These are phyloP conservation scores for Neoniphon sammara DNA, from an alignment of 2,797 vertebrate species.

Conservation along the genomic window DNA sequence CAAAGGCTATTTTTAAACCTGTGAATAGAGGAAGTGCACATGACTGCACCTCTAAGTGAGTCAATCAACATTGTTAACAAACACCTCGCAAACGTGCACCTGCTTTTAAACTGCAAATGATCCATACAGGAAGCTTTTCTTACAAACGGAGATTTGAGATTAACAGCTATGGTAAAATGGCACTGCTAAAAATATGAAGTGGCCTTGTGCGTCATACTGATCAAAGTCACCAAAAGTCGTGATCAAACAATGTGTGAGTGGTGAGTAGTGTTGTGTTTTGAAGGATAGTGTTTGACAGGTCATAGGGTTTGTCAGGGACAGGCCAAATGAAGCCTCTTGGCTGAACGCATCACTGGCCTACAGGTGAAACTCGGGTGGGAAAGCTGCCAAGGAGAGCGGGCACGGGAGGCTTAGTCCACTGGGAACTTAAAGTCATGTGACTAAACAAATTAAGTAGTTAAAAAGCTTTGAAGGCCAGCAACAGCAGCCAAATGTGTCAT, in stretches of 20 bases:
- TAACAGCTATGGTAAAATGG: not conserved
- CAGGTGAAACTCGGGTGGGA: conserved; percentile 21
- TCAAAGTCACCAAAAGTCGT: not conserved
- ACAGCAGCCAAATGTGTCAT: conserved; percentile 36
- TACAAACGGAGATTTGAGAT: not conserved
- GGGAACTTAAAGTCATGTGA: conserved; percentile 19
- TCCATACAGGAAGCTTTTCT: not conserved
- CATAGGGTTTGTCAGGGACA: conserved; percentile 19
- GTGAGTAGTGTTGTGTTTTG: not conserved
- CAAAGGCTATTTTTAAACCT: conserved; percentile 76
- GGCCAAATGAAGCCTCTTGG: conserved; percentile 44
- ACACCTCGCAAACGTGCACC: conserved; percentile 4
- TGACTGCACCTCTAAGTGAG: conserved; percentile 49
- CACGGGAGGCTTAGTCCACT: conserved; percentile 17
- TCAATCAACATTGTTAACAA: conserved; percentile 31
- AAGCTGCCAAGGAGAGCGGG: conserved; percentile 39
- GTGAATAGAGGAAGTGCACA: conserved; percentile 61
- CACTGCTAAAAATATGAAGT: not conserved
- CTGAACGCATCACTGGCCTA: conserved; percentile 24
- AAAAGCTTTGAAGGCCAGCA: conserved; percentile 24
- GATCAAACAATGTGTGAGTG: not conserved
- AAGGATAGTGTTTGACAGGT: conserved; percentile 2
- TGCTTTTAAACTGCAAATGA: conserved; percentile 7
- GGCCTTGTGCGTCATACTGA: not conserved
- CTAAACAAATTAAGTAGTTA: conserved; percentile 20